Base-by-base conservation (phyloP, 2,888 invertebrate genomes). In the Lasioglossum morio region DNA sequence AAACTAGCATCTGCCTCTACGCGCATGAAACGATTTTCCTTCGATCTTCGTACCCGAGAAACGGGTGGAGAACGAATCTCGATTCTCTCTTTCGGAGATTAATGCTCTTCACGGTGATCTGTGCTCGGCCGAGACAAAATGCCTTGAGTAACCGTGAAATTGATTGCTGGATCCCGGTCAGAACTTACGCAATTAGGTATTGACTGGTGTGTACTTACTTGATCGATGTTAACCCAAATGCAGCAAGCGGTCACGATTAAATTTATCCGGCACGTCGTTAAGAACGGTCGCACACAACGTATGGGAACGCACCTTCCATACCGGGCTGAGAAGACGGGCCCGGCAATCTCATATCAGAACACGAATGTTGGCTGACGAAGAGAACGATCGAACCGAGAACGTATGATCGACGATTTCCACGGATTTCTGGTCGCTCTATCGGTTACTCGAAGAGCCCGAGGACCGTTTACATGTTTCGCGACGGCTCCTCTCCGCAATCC, bases 151-250 rank as follows among this genome's bases (percentile, higher is more conserved):
- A 43, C 30, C 23, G 43, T 10, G 66, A 60, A 75, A 43, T 43
- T 27, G 43, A 19, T 57, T 37, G 48, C 57, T 40, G 30, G 69
- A 27, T 40, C 37, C 73, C 40, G 34, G n/a, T 53, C 40, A 60
- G 7, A 70, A 77, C 85, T 90, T 90, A 90, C 75, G 87, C 91
- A 90, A 91, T 91, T 88, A 74, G 40, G 69, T 85, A 78, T 88
- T 81, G 82, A 86, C 81, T 82, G 77, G 75, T 84, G 77, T 86
- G 74, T 85, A 90, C 92, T 90, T 85, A 92, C 90, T 90, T 88
- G 87, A 87, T 90, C 88, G 87, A 85, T 82, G 79, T 90, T 92
- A 93, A 92, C 91, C 88, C 92, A 89, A 93, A 92, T 92, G 87
- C 90, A 89, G 90, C 87, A 82, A 86, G 40, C 87, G 86, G 87